These are phyloP conservation scores for Salvator merianae DNA, from an alignment of 2,113 vertebrate genomes.

Conservation along the genomic window DNA sequence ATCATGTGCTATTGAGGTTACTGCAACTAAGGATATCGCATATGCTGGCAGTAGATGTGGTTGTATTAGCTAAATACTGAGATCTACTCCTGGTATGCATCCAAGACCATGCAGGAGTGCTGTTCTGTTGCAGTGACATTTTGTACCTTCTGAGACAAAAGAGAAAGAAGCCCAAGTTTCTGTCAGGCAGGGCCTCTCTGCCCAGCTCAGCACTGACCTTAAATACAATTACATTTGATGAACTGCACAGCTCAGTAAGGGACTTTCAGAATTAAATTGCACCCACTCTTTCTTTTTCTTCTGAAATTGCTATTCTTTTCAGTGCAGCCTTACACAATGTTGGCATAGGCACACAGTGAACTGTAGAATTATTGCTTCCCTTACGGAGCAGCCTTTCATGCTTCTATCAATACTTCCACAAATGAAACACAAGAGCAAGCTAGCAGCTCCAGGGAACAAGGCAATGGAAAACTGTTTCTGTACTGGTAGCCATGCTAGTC, in stretches of 20 bases:
- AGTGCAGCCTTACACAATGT: too few relatives aligned
- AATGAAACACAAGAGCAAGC: too few relatives aligned
- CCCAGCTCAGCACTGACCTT: neutral
- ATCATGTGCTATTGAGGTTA: constrained; percentile 25
- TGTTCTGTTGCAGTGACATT: constrained; percentile 50
- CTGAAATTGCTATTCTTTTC: too few relatives aligned
- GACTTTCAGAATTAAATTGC: neutral
- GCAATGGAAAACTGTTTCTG: too few relatives aligned
- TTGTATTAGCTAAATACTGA: constrained; percentile 48
- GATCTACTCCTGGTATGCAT: constrained; percentile 46
- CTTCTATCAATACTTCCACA: too few relatives aligned
- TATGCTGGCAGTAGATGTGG: constrained; percentile 7
- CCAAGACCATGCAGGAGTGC: constrained; percentile 50
- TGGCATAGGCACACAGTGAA: too few relatives aligned
- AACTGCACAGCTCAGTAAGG: neutral
- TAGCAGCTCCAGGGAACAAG: too few relatives aligned
- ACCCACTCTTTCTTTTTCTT: too few relatives aligned
- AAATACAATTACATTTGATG: neutral
- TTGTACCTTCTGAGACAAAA: constrained; percentile 49
- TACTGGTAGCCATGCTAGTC: too few relatives aligned
- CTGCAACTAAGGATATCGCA: neutral
- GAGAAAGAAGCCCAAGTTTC: constrained; percentile 5
- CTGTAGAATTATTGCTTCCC: too few relatives aligned
- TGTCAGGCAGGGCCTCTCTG: neutral
- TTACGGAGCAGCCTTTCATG: too few relatives aligned